Evolutionary conservation across 2,797 vertebrate genomes (phyloP).

Genomic region (Iguana delicatissima): DNA sequence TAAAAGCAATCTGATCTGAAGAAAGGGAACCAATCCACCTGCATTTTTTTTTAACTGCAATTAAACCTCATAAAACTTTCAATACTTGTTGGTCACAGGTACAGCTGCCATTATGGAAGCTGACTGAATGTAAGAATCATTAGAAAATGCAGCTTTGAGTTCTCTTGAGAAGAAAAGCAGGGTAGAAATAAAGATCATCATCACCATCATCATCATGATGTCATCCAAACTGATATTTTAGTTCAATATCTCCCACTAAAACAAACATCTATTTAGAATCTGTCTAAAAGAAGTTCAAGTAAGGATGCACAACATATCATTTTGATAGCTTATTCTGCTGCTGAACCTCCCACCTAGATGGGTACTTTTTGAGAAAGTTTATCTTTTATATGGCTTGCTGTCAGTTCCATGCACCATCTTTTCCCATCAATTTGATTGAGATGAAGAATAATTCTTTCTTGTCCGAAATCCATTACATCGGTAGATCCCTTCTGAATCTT

Average conservation of each 20-base stretch:
- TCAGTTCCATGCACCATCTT: not conserved
- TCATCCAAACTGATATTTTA: not conserved
- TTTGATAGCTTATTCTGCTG: not conserved
- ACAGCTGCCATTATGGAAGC: not conserved
- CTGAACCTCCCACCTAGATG: not conserved
- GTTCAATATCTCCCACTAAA: not conserved
- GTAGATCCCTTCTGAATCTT: not conserved
- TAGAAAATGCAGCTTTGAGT: not conserved
- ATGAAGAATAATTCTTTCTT: not conserved
- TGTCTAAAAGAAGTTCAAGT: too few species aligned
- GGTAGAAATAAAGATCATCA: too few species aligned
- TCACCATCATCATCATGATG: too few species aligned
- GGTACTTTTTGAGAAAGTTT: not conserved
- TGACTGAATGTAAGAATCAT: not conserved
- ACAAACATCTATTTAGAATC: not conserved
- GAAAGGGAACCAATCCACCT: not conserved
- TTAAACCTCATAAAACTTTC: not conserved
- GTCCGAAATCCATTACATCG: not conserved
- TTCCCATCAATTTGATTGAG: not conserved
- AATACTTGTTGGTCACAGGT: not conserved
- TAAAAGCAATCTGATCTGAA: constrained; percentile 14
- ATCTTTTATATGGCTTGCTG: not conserved
- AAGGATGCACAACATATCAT: too few species aligned
- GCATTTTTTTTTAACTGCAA: not conserved
- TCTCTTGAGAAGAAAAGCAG: too few species aligned